Conservation (phyloP, 2,888 invertebrate species). For the Eretmocerus hayati region DNA sequence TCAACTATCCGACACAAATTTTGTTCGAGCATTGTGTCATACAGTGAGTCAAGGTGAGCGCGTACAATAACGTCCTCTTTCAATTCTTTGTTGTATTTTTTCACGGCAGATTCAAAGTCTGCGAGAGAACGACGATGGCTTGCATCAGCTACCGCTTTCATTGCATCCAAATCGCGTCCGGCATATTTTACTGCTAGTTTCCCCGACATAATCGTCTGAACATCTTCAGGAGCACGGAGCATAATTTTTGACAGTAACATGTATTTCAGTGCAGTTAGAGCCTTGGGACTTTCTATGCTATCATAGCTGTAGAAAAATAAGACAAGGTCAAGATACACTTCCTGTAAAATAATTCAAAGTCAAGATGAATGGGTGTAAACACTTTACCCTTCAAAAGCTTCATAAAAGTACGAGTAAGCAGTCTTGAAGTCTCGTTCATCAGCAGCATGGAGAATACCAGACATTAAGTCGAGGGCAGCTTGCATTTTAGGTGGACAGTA, state of each 20-base stretch:
- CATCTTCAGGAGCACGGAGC: slow-evolving; percentile 94
- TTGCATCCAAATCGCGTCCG: slow-evolving; percentile 92
- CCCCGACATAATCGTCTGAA: slow-evolving; percentile 88
- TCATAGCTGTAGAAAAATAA: slow-evolving; percentile 50
- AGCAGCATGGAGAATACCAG: slow-evolving; percentile 98
- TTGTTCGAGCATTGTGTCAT: slow-evolving; percentile 98
- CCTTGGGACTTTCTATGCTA: slow-evolving; percentile 86
- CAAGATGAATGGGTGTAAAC: not conserved
- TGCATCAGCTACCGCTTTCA: slow-evolving; percentile 94
- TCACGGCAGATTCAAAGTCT: slow-evolving; percentile 88
- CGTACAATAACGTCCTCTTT: slow-evolving; percentile 95
- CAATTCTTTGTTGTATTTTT: slow-evolving; percentile 79
- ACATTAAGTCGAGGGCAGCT: slow-evolving; percentile 93
- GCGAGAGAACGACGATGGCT: slow-evolving; percentile 94
- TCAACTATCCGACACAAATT: slow-evolving; percentile 98
- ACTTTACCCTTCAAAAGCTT: slow-evolving; percentile 92
- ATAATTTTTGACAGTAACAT: slow-evolving; percentile 99
- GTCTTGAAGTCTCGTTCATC: slow-evolving; percentile 99
- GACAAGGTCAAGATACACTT: no score
- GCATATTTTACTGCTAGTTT: slow-evolving; percentile 96
- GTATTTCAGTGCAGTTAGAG: slow-evolving; percentile 93
- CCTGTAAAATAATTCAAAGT: not conserved
- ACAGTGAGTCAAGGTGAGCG: slow-evolving; percentile 92
- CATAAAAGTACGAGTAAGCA: slow-evolving; percentile 98
- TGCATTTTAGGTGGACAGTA: slow-evolving; percentile 99